A percentile compares a stretch with the other conserved stretches of the same genome.
These are phyloP conservation scores for Spinibarbus caldwelli DNA, from an alignment of 2,797 vertebrate genomes.

Conservation along the genomic window DNA sequence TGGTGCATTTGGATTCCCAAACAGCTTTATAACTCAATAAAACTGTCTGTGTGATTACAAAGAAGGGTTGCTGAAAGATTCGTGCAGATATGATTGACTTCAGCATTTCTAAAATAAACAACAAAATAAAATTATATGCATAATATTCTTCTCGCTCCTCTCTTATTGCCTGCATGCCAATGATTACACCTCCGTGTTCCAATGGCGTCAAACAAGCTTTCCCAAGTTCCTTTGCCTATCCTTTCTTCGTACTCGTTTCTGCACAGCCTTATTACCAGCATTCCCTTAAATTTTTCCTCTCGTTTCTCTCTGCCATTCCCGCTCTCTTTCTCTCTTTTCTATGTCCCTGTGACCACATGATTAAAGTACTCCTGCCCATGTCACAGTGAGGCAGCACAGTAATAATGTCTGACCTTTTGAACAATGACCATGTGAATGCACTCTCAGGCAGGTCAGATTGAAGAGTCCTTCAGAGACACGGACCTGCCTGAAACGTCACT, in stretches of 20 bases:
- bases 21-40: conserved; percentile 10
- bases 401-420: conserved; percentile 55
- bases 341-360: background rate
- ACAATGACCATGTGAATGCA: conserved; percentile 41
- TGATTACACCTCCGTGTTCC: background rate
- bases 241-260: conserved; percentile 7
- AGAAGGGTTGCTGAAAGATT: conserved; percentile 19
- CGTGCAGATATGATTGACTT: conserved; percentile 3
- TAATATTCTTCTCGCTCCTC: conserved; percentile 6
- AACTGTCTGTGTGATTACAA: conserved; percentile 3
- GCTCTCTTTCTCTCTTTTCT: background rate
- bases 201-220: background rate
- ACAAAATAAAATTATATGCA: conserved; percentile 12
- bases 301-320: background rate
- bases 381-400: conserved; percentile 24
- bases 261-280: background rate
- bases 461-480: conserved; percentile 24
- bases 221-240: background rate
- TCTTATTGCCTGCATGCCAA: background rate
- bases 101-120: conserved; percentile 23
- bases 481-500: conserved; percentile 1
- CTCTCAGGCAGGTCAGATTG: conserved; percentile 20
- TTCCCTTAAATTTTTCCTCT: background rate
- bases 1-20: background rate
- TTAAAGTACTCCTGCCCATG: conserved; percentile 21